These are phyloP conservation scores for Andrena hattorfiana DNA, from an alignment of 2,888 invertebrate genomes.

Conservation along the genomic window DNA sequence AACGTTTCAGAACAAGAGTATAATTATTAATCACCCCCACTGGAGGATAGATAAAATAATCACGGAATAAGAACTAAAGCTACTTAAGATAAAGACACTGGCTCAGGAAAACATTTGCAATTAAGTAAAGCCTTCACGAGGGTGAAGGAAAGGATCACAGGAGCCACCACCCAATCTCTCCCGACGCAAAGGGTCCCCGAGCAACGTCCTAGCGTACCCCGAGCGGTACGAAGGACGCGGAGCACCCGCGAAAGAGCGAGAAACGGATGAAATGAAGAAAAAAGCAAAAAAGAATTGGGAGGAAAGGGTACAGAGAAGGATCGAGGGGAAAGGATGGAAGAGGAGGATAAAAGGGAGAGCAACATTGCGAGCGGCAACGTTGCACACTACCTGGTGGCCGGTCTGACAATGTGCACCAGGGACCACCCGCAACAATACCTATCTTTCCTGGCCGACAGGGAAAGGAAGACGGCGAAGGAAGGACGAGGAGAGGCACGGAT, in stretches of 20 bases:
- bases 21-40: no score
- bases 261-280: conserved; percentile 24
- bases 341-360: conserved; percentile 60
- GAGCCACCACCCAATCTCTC: background rate
- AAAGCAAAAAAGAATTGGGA: background rate
- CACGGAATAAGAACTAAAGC: no score
- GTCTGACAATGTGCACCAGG: conserved; percentile 83
- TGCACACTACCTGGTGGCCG: conserved; percentile 83
- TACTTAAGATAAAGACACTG: no score
- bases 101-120: no score
- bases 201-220: background rate
- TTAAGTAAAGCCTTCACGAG: no score
- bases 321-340: conserved; percentile 33
- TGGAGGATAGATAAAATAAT: no score
- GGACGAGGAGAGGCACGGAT: conserved; percentile 33
- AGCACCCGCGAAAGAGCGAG: background rate
- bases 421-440: conserved; percentile 84
- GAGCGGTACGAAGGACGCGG: background rate
- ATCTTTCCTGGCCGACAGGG: conserved; percentile 79
- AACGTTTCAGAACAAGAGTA: no score
- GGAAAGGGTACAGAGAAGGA: background rate
- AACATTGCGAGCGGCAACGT: conserved; percentile 83
- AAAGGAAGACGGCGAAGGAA: conserved; percentile 56
- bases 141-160: no score
- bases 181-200: background rate